Base-by-base conservation (phyloP, 2,888 invertebrate species). In the Nomada flava region DNA sequence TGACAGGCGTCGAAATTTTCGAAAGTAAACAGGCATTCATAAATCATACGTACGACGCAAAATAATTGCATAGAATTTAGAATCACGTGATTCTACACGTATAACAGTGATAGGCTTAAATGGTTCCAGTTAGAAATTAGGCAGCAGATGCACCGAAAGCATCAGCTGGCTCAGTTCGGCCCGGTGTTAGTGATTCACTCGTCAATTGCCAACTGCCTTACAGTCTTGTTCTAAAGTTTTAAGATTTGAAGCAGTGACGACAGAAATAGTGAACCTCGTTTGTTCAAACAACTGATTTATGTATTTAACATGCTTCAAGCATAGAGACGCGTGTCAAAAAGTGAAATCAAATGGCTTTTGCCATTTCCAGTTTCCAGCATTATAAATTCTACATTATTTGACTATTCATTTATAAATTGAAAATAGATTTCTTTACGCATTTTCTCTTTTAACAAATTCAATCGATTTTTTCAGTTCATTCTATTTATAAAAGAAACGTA, bases 61-160 rank as follows among this genome's bases (percentile, higher is more conserved):
- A 23, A 53, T 67, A 73, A 67, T 60, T 67, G 44, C 44, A 18
- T 44, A 29, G 36, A 26, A 11, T 15, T 13, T 13, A 23, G 23
- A 4, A 42, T 74, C 15, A 13, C 29, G 70, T 36, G 68, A 64
- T 52, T 53, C 52, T 23, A 1, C 1, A 18, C 15, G 10, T 29
- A 57, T 23, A n/a, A 36, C 29, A 47, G 47, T 15, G 47, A 29
- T 55, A 50, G 23, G 26, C 36, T 79, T 77, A 60, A 79, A 64
- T 82, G 36, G 47, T 55, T 74, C 62, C 59, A 44, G 74, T 72
- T 42, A 79, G 72, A 79, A 88, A 84, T 84, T 86, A 86, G 81
- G 52, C 82, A 88, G 91, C 93, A 93, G 93, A 92, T 93, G 93
- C 91, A 91, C 87, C 85, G 84, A 75, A 86, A 86, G 88, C 89